A percentile compares a stretch with the other conserved stretches of the same genome.
Conservation (phyloP, 2,797 vertebrate genomes). For the Myoxocephalus aenaeus region DNA sequence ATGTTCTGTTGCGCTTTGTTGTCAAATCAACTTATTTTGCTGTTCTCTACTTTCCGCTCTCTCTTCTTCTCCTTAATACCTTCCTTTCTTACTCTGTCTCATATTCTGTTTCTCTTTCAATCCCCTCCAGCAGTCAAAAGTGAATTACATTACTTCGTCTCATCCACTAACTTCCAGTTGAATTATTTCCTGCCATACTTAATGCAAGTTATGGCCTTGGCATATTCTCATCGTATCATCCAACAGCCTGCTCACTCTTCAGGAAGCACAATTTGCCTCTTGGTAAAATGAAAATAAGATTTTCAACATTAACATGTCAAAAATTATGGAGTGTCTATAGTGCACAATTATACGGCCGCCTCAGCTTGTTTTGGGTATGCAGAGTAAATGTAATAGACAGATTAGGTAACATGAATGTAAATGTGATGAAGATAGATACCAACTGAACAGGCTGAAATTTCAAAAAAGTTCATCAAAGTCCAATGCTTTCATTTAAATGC, state of each 20-base stretch:
- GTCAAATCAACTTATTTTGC: neutral
- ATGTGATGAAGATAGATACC: neutral
- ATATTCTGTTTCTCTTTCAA: neutral
- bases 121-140: slow-evolving; percentile 5
- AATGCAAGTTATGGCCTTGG: slow-evolving; percentile 17
- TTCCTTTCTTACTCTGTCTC: neutral
- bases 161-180: slow-evolving; percentile 19
- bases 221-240: slow-evolving; percentile 23
- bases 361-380: neutral
- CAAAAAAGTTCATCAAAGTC: slow-evolving; percentile 23
- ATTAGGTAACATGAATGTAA: neutral
- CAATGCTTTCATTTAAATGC: slow-evolving; percentile 41
- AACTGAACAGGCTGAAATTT: slow-evolving; percentile 6
- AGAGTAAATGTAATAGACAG: neutral
- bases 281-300: slow-evolving; percentile 21
- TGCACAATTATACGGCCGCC: neutral
- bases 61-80: neutral
- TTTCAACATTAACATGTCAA: neutral
- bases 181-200: slow-evolving; percentile 22
- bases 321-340: slow-evolving; percentile 1
- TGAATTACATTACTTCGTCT: slow-evolving; percentile 23
- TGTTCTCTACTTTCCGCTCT: neutral
- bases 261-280: neutral
- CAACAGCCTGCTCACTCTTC: slow-evolving; percentile 7
- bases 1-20: neutral